Conservation (phyloP, 1,140 invertebrate genomes). For the Lutraria rhynchaena region DNA sequence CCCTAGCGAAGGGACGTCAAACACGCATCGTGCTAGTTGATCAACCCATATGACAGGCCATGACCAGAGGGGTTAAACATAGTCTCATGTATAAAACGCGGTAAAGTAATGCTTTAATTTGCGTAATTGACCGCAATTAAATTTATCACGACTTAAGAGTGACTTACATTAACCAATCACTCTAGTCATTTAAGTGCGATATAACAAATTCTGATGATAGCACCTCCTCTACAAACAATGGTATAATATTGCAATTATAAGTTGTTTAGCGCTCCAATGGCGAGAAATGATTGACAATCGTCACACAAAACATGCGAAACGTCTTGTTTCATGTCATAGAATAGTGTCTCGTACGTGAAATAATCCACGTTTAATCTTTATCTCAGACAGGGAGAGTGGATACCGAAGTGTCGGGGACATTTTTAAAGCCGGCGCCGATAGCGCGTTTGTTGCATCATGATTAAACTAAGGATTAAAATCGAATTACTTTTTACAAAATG, state of each 20-base stretch:
- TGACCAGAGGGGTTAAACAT: too few species aligned
- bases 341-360: constrained; percentile 5
- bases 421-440: constrained; percentile 9
- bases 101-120: too few species aligned
- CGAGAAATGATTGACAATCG: neutral
- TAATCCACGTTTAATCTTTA: constrained; percentile 13
- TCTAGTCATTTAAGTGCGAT: too few species aligned
- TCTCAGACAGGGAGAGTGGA: neutral
- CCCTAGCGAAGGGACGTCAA: too few species aligned
- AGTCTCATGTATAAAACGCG: too few species aligned
- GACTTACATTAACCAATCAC: neutral
- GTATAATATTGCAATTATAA: constrained; percentile 17
- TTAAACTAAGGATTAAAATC: too few species aligned
- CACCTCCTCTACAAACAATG: constrained; percentile 1
- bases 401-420: too few species aligned
- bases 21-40: too few species aligned
- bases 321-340: neutral
- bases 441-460: too few species aligned
- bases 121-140: too few species aligned
- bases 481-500: too few species aligned
- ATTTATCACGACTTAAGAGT: neutral
- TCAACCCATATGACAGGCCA: too few species aligned
- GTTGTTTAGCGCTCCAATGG: constrained; percentile 6
- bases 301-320: neutral
- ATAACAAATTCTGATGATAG: constrained; percentile 2